Conservation (phyloP, 2,797 vertebrate species). For the Iguana delicatissima region DNA sequence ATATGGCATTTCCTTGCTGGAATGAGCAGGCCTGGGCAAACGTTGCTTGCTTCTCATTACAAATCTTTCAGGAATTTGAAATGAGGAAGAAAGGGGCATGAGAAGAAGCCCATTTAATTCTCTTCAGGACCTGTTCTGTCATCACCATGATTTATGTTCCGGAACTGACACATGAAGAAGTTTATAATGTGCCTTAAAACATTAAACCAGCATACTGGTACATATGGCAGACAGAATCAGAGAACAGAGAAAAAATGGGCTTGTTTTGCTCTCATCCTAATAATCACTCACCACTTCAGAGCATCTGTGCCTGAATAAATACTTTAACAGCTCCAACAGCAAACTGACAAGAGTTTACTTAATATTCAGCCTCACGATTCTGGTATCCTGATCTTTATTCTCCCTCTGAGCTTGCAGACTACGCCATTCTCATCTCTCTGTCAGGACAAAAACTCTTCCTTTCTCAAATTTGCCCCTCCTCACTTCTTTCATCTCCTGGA, state of each 20-base stretch:
- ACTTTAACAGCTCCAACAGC: not conserved
- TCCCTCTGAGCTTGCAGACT: not conserved
- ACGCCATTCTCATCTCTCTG: not conserved
- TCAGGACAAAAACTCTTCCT: not conserved
- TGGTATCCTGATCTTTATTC: not conserved
- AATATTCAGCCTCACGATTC: not conserved
- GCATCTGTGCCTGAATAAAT: not conserved
- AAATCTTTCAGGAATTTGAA: constrained; percentile 5
- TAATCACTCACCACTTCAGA: not conserved
- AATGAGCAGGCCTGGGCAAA: not conserved
- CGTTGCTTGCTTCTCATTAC: not conserved
- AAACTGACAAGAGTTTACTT: not conserved
- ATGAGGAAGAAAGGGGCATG: not conserved
- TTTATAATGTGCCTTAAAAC: not conserved
- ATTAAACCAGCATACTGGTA: not conserved
- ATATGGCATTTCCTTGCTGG: not conserved
- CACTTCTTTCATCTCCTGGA: too few species aligned
- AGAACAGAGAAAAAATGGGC: not conserved
- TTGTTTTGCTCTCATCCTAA: not conserved
- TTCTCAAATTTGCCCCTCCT: not conserved
- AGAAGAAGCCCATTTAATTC: not conserved
- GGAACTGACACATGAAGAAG: not conserved
- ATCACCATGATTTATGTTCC: not conserved
- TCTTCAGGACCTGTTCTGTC: not conserved
- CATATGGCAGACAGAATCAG: not conserved